Conservation (phyloP, 1,140 invertebrate species). For the Pseudomyrmex concolor region DNA sequence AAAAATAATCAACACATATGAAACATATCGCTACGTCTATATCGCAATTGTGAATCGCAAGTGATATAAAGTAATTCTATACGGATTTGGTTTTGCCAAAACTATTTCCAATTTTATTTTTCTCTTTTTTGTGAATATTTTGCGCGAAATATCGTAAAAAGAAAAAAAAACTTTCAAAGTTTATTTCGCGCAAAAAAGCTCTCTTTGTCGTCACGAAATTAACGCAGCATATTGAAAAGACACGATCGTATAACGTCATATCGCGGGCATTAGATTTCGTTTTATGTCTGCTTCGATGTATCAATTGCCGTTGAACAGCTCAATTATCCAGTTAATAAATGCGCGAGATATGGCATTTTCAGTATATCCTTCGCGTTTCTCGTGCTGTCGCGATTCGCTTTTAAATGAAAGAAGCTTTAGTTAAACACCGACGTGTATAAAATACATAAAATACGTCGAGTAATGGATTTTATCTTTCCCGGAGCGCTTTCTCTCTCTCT, state of each 20-base stretch:
- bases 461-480: neutral
- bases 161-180: neutral
- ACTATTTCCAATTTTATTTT: no score
- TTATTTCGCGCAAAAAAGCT: neutral
- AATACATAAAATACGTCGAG: neutral
- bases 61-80: neutral
- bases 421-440: slow-evolving; percentile 1
- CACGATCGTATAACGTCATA: neutral
- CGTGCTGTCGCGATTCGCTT: neutral
- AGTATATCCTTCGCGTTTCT: neutral
- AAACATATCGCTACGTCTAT: neutral
- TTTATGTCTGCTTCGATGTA: neutral
- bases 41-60: neutral
- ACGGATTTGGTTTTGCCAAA: neutral
- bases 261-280: neutral
- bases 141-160: no score
- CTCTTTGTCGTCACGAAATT: neutral
- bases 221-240: neutral
- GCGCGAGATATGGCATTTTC: neutral
- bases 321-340: slow-evolving; percentile 3
- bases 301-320: neutral
- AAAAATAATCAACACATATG: neutral
- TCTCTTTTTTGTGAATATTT: no score
- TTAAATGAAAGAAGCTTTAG: slow-evolving; percentile 3
- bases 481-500: no score